Percentiles rank a stretch among this genome's conserved stretches.
Evolutionary conservation across 2,888 invertebrate species (phyloP).

Genomic region (Saturnia japonica): DNA sequence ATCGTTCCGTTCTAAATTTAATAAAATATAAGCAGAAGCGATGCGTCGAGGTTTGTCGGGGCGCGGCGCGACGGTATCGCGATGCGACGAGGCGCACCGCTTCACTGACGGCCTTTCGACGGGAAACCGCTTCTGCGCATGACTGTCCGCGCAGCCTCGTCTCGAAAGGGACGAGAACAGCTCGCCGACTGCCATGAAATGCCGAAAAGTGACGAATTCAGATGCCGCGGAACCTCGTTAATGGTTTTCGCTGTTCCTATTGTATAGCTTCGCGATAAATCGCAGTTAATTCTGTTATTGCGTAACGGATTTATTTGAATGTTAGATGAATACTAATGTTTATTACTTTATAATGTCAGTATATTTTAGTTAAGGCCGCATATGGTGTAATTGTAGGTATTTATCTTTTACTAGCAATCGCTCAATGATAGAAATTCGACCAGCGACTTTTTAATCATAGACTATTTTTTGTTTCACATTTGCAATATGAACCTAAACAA

Average conservation of each 20-base stretch:
- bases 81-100: conserved; percentile 65
- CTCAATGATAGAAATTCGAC: too few relatives aligned
- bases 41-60: conserved; percentile 20
- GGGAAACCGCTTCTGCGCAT: conserved; percentile 64
- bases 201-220: conserved; percentile 50
- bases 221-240: conserved; percentile 66
- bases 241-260: conserved; percentile 56
- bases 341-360: conserved; percentile 37
- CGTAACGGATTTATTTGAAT: conserved; percentile 60
- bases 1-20: conserved; percentile 19
- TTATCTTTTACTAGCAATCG: too few relatives aligned
- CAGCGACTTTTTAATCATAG: too few relatives aligned
- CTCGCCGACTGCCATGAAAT: conserved; percentile 52
- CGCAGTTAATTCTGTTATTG: conserved; percentile 74
- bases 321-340: conserved; percentile 50
- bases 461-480: too few relatives aligned
- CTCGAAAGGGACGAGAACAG: conserved; percentile 56
- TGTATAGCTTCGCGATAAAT: conserved; percentile 68
- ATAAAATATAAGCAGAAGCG: conserved; percentile 16
- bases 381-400: neutral
- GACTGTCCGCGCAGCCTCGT: conserved; percentile 68
- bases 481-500: too few relatives aligned
- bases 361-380: neutral
- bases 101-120: conserved; percentile 64
- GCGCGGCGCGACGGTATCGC: conserved; percentile 55